A percentile compares a stretch with the other conserved stretches of the same genome.
phyloP scores from a whole-genome alignment of 2,113 vertebrate genomes.

The Anseranas semipalmata region DNA sequence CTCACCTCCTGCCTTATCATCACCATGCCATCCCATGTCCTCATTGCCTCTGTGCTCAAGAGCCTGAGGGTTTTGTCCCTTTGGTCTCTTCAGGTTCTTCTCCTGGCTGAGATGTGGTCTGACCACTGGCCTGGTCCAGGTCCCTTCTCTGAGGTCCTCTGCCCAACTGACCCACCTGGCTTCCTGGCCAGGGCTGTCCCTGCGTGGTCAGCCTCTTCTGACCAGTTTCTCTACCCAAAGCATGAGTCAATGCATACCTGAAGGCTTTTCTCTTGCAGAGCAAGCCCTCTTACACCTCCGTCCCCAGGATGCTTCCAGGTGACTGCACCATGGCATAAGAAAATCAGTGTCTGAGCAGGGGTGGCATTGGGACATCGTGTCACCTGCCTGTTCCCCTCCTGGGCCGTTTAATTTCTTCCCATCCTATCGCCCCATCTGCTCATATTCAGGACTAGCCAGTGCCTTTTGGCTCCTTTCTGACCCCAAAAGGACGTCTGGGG shows the following conservation, averaged over 20 bases:
- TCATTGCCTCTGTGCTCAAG: neutral
- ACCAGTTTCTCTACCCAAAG: neutral
- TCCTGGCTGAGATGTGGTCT: no score
- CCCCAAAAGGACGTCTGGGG: no score
- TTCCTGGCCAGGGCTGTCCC: neutral
- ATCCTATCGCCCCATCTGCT: neutral
- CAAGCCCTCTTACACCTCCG: neutral
- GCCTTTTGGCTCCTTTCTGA: neutral
- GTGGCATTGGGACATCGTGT: neutral
- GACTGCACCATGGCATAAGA: neutral
- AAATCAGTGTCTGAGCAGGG: neutral
- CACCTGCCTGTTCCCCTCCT: neutral
- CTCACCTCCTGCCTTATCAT: neutral
- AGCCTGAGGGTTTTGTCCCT: neutral
- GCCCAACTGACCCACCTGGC: neutral
- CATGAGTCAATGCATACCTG: accelerated
- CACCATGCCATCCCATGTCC: neutral
- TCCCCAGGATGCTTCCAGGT: neutral
- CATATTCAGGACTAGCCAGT: neutral
- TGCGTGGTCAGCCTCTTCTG: neutral
- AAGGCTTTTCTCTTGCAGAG: neutral
- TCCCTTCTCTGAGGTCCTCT: neutral
- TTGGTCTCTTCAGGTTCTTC: neutral
- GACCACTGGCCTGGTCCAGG: no score
- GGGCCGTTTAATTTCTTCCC: neutral